Percentiles rank a stretch among this genome's conserved stretches.
Conservation (phyloP, 2,113 vertebrate genomes). For the Willisornis vidua region DNA sequence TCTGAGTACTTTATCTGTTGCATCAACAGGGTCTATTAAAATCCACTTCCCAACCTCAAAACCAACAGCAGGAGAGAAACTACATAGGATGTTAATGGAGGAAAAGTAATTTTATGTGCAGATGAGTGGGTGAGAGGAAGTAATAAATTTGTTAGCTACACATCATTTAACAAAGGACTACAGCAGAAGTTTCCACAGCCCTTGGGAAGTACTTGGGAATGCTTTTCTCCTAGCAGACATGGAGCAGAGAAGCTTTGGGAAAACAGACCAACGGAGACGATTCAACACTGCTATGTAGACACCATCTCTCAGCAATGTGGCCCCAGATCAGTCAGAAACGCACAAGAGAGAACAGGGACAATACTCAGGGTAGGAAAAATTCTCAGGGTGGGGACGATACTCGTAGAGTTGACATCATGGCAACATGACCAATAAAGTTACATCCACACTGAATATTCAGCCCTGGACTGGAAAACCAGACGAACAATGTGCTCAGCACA, state of each 20-base stretch:
- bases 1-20: not conserved
- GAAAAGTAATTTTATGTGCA: not conserved
- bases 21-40: not conserved
- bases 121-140: constrained; percentile 5
- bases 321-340: not conserved
- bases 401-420: not conserved
- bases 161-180: not conserved
- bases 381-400: not conserved
- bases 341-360: not conserved
- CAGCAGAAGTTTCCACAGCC: not conserved
- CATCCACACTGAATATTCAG: not conserved
- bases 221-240: not conserved
- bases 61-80: not conserved
- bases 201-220: not conserved
- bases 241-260: not conserved
- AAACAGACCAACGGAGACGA: not conserved
- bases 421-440: not conserved
- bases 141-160: not conserved
- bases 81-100: not conserved
- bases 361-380: not conserved
- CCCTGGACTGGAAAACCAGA: not conserved
- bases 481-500: not conserved
- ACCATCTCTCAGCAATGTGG: not conserved
- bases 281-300: not conserved
- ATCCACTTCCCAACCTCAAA: not conserved